Conservation (phyloP, 2,888 invertebrate genomes). For the Ichneumon xanthorius region DNA sequence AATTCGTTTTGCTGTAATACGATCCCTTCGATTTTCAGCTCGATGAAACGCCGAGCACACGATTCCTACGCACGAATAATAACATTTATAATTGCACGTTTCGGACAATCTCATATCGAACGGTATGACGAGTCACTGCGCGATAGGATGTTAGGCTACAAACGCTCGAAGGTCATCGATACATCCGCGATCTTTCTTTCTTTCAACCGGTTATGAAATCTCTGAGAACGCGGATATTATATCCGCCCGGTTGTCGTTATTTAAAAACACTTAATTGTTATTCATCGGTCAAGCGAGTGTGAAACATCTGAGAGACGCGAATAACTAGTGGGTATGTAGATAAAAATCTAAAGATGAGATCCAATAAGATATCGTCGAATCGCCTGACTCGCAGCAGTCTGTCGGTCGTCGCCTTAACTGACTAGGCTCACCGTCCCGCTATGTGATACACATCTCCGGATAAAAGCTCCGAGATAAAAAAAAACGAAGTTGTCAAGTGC, state of each 20-base stretch:
- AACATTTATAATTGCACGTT: not conserved
- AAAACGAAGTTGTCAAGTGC: not conserved
- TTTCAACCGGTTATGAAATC: slow-evolving; percentile 54
- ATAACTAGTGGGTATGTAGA: not conserved
- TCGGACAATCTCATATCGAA: not conserved
- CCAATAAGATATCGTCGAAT: not conserved
- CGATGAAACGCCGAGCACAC: not conserved
- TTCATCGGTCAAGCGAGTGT: not conserved
- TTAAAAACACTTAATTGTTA: not conserved
- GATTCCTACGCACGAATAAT: not conserved
- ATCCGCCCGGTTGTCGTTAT: not conserved
- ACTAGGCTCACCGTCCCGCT: not conserved
- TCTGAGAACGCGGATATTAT: slow-evolving; percentile 49
- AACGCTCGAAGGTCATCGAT: slow-evolving; percentile 55
- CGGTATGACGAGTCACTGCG: slow-evolving; percentile 22
- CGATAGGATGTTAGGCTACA: slow-evolving; percentile 34
- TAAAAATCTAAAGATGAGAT: not conserved
- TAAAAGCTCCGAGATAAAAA: slow-evolving; percentile 9
- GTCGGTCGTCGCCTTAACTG: not conserved
- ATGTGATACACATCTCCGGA: slow-evolving; percentile 10
- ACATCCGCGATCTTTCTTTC: slow-evolving; percentile 54
- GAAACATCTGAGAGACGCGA: not conserved
- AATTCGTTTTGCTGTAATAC: not conserved
- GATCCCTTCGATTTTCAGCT: not conserved
- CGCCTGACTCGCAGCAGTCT: slow-evolving; percentile 3